Percentiles rank a stretch among this genome's conserved stretches.
Evolutionary conservation across 2,113 vertebrate species (phyloP).

Genomic region (Corythornis vintsioides): DNA sequence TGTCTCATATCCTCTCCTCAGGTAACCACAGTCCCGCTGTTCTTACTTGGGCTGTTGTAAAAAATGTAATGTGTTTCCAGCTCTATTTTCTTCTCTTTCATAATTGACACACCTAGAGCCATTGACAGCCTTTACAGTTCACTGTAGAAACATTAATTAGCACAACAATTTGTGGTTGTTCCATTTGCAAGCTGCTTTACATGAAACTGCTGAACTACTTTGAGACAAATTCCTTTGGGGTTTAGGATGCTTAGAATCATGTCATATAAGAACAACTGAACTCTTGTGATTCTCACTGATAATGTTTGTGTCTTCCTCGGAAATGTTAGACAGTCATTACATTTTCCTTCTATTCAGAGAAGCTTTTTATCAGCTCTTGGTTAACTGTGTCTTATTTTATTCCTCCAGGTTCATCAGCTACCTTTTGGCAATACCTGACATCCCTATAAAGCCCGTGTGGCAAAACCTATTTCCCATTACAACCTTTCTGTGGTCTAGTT

Average conservation of each 20-base stretch:
- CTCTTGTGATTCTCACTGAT: neutral
- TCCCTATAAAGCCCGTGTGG: neutral
- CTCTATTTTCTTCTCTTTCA: neutral
- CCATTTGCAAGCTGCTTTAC: neutral
- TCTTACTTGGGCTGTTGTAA: neutral
- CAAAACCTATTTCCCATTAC: neutral
- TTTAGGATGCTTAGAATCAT: neutral
- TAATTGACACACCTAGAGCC: neutral
- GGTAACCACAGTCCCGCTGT: neutral
- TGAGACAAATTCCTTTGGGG: neutral
- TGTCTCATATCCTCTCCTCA: neutral
- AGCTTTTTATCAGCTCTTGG: neutral
- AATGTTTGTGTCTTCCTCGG: neutral
- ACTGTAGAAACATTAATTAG: neutral
- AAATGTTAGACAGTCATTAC: neutral
- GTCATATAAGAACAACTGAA: constrained; percentile 3
- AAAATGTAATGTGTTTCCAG: neutral
- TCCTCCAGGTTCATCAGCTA: neutral
- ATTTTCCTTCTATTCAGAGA: neutral
- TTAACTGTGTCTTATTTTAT: neutral
- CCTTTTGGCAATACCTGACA: neutral
- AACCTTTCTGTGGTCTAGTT: neutral
- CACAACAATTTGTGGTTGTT: neutral
- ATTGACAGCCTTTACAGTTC: neutral
- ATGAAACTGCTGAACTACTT: neutral